Base-by-base conservation (phyloP, 1,140 invertebrate genomes). In the Babylonia areolata region DNA sequence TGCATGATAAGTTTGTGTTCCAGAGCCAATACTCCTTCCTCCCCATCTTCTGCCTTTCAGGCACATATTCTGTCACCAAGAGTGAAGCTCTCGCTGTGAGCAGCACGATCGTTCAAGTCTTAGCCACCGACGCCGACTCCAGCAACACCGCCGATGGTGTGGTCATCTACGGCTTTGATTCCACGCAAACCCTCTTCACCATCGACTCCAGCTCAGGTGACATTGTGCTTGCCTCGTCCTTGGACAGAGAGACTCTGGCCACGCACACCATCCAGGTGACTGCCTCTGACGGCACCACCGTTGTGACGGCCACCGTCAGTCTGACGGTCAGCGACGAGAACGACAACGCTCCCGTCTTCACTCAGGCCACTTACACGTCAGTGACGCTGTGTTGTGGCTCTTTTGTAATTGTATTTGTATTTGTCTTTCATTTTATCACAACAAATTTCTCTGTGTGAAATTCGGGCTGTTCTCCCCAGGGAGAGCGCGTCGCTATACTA, bases 251-350 rank as follows among this genome's bases (percentile, higher is more conserved):
- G 81, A 89, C 78, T 20, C 81, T 46, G 1, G 39, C 81, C 20
- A 69, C 37, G 33, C 84, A 91, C 51, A 37, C 58, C 20, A 82
- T 91, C 12, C 15, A 23, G 58, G 77, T 79, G 17, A 28, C 31
- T 79, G 90, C 88, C 0, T 58, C 46, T 20, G 88, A 91, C 79
- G 84, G 73, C 54, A 79, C 80, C 51, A 90, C 81, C 64, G 31
- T 42, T 15, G 81, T 84, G 17, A 87, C 87, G 11, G 81, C 86
- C 23, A 90, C 87, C 1, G 82, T 91, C 12, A 64, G 81, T 23
- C 39, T 91, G 2, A 89, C 87, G 6, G 88, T 92, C 3, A 84
- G 54, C 1, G 91, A 92, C 71, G 75, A 81, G 46, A 91, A 91
- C 85, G 91, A 92, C 69, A 89, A 90, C 71, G 28, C 83, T 12